Base-by-base conservation (phyloP, 2,888 invertebrate species). In the Lasiommata megera region DNA sequence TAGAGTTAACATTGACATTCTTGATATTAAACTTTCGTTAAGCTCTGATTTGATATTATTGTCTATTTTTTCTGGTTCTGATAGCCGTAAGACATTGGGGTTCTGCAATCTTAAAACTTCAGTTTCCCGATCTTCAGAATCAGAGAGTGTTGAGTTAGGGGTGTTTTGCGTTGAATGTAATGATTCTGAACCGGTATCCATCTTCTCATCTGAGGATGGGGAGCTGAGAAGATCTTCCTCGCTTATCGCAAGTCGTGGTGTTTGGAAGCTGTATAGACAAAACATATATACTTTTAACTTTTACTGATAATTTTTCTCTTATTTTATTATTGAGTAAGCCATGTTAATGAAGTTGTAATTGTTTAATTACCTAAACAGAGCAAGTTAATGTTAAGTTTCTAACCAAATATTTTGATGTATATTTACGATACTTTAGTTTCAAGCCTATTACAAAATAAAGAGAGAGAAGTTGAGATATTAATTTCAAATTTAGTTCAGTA, bases 131-230 rank as follows among this genome's bases (percentile, higher is more conserved):
- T 82, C 87, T 12, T 88, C 89, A 54, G 77, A 85, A 56, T 88
- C 88, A 1, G 85, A 85, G 0, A 76, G 68, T n/a, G 76, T 73
- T 0, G 88, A 88, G 67, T 80, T 87, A 0, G 89, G 87, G 0
- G 90, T 89, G 63, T 79, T 81, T 62, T 86, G 87, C 1, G 81
- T 69, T n/a, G 72, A 72, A 3, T 76, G 74, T 59, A 83, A 76
- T 1, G 88, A 88, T 56, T 90, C 91, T 0, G 89, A 87, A 0
- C 83, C 82, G 0, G 88, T 90, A 67, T 91, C 91, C 89, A 90
- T 88, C 66, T 84, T 90, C 63, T 91, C 91, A 64, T 91, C 90
- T 6, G 90, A 89, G 5, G 88, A 84, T 28, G 82, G 83, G 0
- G 89, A 84, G 61, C 80, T 84, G 58, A 80, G 65, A 11, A 68